Conservation (phyloP, 2,797 vertebrate species). For the Micropoecilia bifurca region DNA sequence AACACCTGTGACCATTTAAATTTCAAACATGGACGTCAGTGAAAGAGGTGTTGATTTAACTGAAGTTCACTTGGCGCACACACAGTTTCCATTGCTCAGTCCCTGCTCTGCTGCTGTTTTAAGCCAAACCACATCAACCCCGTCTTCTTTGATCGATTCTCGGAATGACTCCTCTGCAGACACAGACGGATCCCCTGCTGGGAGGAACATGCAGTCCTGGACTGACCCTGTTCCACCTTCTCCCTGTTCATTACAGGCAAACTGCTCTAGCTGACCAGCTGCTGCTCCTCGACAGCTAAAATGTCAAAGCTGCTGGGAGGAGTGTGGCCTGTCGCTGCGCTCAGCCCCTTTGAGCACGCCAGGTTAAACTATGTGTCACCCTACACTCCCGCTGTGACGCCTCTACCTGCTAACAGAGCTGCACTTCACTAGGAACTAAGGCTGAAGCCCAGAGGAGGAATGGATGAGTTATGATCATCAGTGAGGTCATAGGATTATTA, state of each 20-base stretch:
- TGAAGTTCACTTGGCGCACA: conserved; percentile 23
- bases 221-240: conserved; percentile 28
- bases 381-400: conserved; percentile 54
- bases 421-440: conserved; percentile 23
- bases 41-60: conserved; percentile 23
- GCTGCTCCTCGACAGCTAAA: conserved; percentile 73
- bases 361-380: conserved; percentile 44
- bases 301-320: conserved; percentile 60
- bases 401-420: conserved; percentile 40
- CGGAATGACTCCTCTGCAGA: conserved; percentile 2
- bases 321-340: conserved; percentile 35
- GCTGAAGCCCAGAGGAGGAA: conserved; percentile 17
- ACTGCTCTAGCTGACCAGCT: conserved; percentile 49
- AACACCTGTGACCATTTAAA: neutral
- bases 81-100: conserved; percentile 22
- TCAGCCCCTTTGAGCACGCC: conserved; percentile 18
- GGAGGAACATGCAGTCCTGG: conserved; percentile 22
- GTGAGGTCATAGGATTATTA: conserved; percentile 48
- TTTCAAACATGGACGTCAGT: neutral
- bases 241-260: conserved; percentile 41
- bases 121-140: neutral
- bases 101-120: conserved; percentile 1
- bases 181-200: conserved; percentile 7
- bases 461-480: conserved; percentile 12
- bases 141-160: conserved; percentile 1